phyloP scores from a whole-genome alignment of 2,888 invertebrate genomes.

The Tortricodes alternella region DNA sequence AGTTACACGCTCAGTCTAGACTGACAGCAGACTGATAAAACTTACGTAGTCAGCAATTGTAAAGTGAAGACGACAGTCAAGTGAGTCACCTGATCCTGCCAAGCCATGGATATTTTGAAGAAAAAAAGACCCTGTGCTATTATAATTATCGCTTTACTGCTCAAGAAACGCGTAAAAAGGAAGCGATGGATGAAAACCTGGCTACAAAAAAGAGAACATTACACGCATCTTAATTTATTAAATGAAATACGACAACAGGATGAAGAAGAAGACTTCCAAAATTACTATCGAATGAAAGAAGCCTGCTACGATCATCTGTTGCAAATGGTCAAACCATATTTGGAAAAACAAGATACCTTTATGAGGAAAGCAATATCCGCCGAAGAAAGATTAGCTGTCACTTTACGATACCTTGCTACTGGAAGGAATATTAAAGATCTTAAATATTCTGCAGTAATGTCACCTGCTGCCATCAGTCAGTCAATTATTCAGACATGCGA shows the following conservation, averaged over 20 bases:
- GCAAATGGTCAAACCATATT: conserved; percentile 25
- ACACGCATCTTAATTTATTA: conserved; percentile 25
- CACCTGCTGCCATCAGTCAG: conserved; percentile 1
- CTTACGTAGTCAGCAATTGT: no score
- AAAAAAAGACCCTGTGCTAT: conserved; percentile 31
- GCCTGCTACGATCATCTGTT: conserved; percentile 28
- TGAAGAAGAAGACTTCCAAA: conserved; percentile 18
- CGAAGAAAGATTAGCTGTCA: conserved; percentile 22
- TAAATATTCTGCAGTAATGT: conserved; percentile 28
- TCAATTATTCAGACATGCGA: conserved; percentile 30
- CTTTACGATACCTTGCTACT: conserved; percentile 11
- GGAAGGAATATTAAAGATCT: conserved; percentile 29
- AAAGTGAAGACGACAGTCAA: conserved; percentile 9
- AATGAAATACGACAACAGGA: conserved; percentile 10
- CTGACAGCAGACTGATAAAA: conserved; percentile 20
- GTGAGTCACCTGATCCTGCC: conserved; percentile 24
- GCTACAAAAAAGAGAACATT: conserved; percentile 2
- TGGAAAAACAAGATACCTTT: conserved; percentile 22
- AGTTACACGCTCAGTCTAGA: conserved; percentile 31
- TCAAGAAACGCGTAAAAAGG: conserved; percentile 32
- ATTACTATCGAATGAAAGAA: conserved; percentile 30
- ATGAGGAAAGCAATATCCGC: conserved; percentile 12
- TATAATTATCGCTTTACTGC: conserved; percentile 30
- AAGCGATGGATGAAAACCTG: conserved; percentile 16
- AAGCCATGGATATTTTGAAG: conserved; percentile 18